A percentile compares a stretch with the other conserved stretches of the same genome.
Conservation (phyloP, 2,797 vertebrate species). For the Alosa sapidissima region DNA sequence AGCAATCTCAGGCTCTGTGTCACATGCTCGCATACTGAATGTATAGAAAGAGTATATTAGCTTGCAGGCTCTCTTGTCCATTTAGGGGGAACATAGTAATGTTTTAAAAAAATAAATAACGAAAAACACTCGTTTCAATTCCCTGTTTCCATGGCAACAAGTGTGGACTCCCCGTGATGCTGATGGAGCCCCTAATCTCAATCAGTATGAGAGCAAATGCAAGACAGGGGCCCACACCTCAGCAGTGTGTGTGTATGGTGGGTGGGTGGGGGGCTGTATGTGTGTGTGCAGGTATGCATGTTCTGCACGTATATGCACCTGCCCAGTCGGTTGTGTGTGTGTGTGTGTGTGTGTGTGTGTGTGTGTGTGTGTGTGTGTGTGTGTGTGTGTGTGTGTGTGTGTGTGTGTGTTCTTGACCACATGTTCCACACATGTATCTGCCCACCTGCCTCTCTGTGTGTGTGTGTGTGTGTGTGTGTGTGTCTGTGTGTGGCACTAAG, state of each 20-base stretch:
- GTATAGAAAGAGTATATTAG: neutral
- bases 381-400: neutral
- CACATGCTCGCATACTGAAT: neutral
- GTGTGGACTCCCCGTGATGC: constrained; percentile 38
- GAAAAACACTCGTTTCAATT: constrained; percentile 27
- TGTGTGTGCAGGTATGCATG: neutral
- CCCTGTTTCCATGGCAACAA: constrained; percentile 54
- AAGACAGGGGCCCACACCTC: neutral
- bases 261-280: neutral
- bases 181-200: constrained; percentile 15
- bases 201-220: neutral
- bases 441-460: neutral
- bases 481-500: neutral
- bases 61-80: neutral
- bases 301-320: no score
- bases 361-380: neutral
- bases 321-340: neutral
- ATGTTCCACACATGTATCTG: neutral
- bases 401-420: neutral
- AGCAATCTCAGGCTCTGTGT: neutral
- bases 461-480: neutral
- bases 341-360: neutral
- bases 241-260: neutral
- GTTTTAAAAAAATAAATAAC: neutral
- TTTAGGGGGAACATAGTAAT: neutral